These are phyloP conservation scores for Thalpophila matura DNA, from an alignment of 2,888 invertebrate genomes.

Conservation along the genomic window DNA sequence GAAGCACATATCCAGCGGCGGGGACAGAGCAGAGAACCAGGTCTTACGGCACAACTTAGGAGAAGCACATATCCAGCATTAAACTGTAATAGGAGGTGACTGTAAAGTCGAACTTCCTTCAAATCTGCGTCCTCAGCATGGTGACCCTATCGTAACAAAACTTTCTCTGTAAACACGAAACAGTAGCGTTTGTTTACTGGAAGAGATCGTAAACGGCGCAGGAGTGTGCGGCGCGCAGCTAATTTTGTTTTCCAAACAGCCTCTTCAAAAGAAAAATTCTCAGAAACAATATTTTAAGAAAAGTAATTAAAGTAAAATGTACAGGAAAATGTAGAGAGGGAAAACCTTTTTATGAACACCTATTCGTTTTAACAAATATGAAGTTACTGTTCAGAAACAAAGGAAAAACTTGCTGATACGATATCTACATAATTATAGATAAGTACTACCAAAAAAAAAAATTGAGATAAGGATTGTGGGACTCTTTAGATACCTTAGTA, in stretches of 20 bases:
- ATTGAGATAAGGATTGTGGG: no score
- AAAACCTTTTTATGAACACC: no score
- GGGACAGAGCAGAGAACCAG: no score
- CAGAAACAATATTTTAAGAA: constrained; percentile 32
- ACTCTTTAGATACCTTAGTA: no score
- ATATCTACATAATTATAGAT: no score
- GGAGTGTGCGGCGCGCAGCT: constrained; percentile 37
- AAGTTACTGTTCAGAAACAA: not conserved
- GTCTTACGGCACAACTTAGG: no score
- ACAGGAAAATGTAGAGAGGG: not conserved
- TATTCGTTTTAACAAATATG: not conserved
- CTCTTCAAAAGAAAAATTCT: constrained; percentile 59
- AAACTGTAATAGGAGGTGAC: no score
- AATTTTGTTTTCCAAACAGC: constrained; percentile 48
- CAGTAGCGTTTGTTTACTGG: constrained; percentile 72
- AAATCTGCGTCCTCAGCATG: constrained; percentile 38
- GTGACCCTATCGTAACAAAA: constrained; percentile 62
- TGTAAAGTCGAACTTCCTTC: not conserved
- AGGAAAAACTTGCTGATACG: no score
- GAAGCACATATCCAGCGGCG: no score
- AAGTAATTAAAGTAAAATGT: constrained; percentile 29
- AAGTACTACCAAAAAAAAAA: no score
- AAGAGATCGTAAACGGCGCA: constrained; percentile 70
- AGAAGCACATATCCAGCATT: no score
- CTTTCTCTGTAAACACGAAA: constrained; percentile 76